These are phyloP conservation scores for Agonum fuliginosum DNA, from an alignment of 2,888 invertebrate species.

Conservation along the genomic window DNA sequence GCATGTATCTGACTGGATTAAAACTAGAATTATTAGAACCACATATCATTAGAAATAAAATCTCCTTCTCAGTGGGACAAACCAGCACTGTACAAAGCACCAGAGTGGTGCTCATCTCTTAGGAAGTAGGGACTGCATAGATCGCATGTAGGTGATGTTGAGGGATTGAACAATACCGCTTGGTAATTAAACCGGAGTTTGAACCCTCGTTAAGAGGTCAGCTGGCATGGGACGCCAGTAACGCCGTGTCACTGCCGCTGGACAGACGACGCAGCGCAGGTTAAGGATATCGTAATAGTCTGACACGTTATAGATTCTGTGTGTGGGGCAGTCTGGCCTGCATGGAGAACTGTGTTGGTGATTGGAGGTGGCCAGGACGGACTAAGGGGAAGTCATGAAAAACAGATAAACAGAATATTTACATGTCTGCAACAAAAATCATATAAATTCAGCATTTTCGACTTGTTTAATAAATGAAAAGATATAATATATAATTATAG, in stretches of 20 bases:
- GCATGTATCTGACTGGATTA: too few relatives aligned
- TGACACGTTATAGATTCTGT: neutral
- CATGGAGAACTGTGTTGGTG: neutral
- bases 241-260: neutral
- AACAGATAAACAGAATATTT: too few relatives aligned
- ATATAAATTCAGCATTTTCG: too few relatives aligned
- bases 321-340: neutral
- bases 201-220: constrained; percentile 59
- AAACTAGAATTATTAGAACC: too few relatives aligned
- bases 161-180: constrained; percentile 56
- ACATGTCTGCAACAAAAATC: too few relatives aligned
- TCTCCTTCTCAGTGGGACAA: neutral
- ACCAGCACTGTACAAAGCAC: neutral
- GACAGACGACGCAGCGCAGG: neutral
- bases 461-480: too few relatives aligned
- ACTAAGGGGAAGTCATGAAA: too few relatives aligned
- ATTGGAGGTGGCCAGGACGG: neutral
- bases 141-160: constrained; percentile 40
- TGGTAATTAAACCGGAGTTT: constrained; percentile 57
- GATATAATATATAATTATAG: too few relatives aligned
- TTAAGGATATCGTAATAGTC: neutral
- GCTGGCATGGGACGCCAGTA: constrained; percentile 14
- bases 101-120: neutral
- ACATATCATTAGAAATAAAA: too few relatives aligned
- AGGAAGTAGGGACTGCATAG: constrained; percentile 15